Conservation (phyloP, 2,113 vertebrate genomes). For the Grantiella picta region DNA sequence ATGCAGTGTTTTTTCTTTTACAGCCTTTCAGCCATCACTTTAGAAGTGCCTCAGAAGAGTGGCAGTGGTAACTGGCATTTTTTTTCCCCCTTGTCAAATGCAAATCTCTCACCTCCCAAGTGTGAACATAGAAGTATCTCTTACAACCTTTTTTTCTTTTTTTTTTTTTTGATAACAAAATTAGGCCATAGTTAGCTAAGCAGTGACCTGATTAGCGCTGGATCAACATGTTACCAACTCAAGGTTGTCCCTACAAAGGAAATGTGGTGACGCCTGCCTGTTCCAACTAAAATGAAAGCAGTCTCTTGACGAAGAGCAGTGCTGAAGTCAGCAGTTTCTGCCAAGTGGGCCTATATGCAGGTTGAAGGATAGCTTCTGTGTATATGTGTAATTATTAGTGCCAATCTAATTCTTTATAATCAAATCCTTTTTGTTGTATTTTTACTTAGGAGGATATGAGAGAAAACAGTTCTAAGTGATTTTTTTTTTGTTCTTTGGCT, state of each 20-base stretch:
- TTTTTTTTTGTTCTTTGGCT: background rate
- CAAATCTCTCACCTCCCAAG: constrained; percentile 16
- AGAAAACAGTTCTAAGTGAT: background rate
- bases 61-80: background rate
- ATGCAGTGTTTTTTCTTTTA: background rate
- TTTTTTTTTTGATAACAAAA: background rate
- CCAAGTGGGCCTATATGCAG: constrained; percentile 24
- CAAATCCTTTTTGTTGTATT: constrained; percentile 56
- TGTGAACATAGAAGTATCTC: constrained; percentile 7
- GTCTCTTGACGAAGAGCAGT: background rate
- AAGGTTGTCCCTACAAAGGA: constrained; percentile 62
- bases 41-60: constrained; percentile 3
- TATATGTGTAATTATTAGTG: constrained; percentile 1
- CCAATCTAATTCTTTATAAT: constrained; percentile 68
- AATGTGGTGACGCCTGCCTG: constrained; percentile 43
- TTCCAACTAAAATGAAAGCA: constrained; percentile 56
- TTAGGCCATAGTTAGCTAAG: constrained; percentile 36
- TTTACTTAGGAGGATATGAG: constrained; percentile 32
- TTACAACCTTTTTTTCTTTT: background rate
- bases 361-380: constrained; percentile 35
- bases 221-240: constrained; percentile 58
- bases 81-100: background rate
- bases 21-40: background rate
- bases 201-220: constrained; percentile 61
- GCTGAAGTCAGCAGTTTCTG: constrained; percentile 50